These are phyloP conservation scores for Aleiodes alternator DNA, from an alignment of 2,888 invertebrate species.

Conservation along the genomic window DNA sequence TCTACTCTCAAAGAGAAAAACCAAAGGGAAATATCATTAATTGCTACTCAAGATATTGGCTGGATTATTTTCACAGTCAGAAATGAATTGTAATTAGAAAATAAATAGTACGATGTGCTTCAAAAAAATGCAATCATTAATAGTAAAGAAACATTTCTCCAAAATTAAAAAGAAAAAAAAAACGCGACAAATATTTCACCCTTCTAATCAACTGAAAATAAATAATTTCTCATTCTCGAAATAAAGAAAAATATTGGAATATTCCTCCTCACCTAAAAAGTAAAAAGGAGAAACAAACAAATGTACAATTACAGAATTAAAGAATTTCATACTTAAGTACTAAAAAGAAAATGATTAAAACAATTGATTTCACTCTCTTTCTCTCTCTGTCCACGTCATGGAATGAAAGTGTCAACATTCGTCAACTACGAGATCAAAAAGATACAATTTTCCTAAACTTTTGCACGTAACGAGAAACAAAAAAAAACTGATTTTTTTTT, in stretches of 20 bases:
- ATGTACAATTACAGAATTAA: constrained; percentile 27
- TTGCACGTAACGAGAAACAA: neutral
- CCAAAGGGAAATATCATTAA: constrained; percentile 8
- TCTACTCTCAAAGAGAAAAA: neutral
- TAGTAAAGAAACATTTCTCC: no score
- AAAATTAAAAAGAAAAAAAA: neutral
- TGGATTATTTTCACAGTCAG: constrained; percentile 33
- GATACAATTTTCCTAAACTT: constrained; percentile 18
- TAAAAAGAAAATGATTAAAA: constrained; percentile 36
- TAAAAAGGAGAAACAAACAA: constrained; percentile 15
- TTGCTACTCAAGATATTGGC: neutral
- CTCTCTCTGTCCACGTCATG: constrained; percentile 19
- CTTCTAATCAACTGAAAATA: constrained; percentile 13
- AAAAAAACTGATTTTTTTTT: neutral
- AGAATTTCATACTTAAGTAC: constrained; percentile 11
- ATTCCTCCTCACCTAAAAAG: constrained; percentile 11
- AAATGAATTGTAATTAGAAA: constrained; percentile 10
- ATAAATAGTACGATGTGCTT: constrained; percentile 34
- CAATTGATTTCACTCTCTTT: constrained; percentile 24
- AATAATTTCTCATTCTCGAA: constrained; percentile 19
- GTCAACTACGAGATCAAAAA: constrained; percentile 34
- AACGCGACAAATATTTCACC: neutral
- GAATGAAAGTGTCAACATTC: constrained; percentile 22
- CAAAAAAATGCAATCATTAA: neutral
- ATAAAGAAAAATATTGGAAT: constrained; percentile 33